Evolutionary conservation across 2,888 invertebrate species (phyloP).

Genomic region (Horisme vitalbata): DNA sequence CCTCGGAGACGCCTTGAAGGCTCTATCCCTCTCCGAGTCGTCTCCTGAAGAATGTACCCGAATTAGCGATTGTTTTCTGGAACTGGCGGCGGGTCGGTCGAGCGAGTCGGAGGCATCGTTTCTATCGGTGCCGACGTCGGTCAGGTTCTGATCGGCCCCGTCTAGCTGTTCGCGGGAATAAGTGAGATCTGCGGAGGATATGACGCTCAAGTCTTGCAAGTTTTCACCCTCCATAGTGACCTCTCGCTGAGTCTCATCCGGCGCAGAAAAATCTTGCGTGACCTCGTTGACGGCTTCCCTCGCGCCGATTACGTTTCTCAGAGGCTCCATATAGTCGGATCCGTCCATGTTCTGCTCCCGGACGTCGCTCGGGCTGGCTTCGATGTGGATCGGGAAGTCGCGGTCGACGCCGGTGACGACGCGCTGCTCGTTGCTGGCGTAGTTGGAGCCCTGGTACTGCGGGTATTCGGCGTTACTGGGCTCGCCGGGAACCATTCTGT

Average conservation of each 20-base stretch:
- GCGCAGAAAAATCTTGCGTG: constrained; percentile 63
- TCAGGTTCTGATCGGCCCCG: constrained; percentile 63
- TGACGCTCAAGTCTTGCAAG: constrained; percentile 68
- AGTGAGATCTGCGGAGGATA: constrained; percentile 59
- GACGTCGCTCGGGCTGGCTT: constrained; percentile 58
- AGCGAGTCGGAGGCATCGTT: constrained; percentile 58
- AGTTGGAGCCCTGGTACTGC: constrained; percentile 60
- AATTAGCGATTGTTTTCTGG: constrained; percentile 44
- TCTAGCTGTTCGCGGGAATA: constrained; percentile 77
- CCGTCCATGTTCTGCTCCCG: constrained; percentile 74
- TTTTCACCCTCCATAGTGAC: constrained; percentile 84
- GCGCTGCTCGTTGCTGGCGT: constrained; percentile 70
- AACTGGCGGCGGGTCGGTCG: constrained; percentile 56
- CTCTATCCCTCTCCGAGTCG: constrained; percentile 70
- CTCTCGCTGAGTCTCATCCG: constrained; percentile 75
- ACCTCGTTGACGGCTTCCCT: constrained; percentile 51
- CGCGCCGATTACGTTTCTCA: constrained; percentile 43
- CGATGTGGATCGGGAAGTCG: constrained; percentile 52
- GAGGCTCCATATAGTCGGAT: constrained; percentile 66
- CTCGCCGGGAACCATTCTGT: constrained; percentile 85
- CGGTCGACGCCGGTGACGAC: constrained; percentile 83
- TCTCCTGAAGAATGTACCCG: constrained; percentile 68
- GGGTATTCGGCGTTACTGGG: constrained; percentile 77
- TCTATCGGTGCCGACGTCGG: constrained; percentile 47
- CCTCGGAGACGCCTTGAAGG: constrained; percentile 63